phyloP scores from a whole-genome alignment of 2,113 vertebrate genomes.

The Sclerurus mexicanus region DNA sequence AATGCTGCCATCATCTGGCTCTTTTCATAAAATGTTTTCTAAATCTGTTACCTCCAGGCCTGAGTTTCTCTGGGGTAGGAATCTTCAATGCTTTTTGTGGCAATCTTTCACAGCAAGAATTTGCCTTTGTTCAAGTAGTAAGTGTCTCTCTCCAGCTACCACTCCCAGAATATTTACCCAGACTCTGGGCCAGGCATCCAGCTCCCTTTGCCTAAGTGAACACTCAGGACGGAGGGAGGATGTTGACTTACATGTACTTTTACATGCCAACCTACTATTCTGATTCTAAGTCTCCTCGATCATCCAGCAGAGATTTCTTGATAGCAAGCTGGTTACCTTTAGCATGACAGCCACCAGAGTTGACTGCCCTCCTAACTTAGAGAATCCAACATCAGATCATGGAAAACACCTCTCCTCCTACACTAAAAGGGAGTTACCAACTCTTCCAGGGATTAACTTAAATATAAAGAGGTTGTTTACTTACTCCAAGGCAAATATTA shows the following conservation, averaged over 20 bases:
- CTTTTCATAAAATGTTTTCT: conserved; percentile 21
- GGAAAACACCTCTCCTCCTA: background rate
- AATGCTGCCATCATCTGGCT: conserved; percentile 75
- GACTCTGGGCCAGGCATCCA: background rate
- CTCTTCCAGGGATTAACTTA: background rate
- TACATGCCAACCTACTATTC: background rate
- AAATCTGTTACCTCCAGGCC: background rate
- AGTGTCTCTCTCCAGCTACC: background rate
- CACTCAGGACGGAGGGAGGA: background rate
- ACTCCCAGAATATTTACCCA: background rate
- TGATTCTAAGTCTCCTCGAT: background rate
- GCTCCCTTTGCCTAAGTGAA: background rate
- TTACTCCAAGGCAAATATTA: background rate
- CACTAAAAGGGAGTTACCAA: background rate
- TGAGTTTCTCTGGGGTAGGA: background rate
- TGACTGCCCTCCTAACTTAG: background rate
- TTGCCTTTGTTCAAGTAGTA: background rate
- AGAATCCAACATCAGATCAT: background rate
- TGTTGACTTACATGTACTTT: background rate
- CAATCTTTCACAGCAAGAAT: background rate
- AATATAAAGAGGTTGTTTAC: background rate
- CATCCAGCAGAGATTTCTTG: background rate
- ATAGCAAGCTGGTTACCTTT: background rate
- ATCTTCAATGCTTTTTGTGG: background rate
- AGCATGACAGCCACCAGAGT: background rate